phyloP scores from a whole-genome alignment of 2,113 vertebrate species.

The Coptodon bakossiorum region DNA sequence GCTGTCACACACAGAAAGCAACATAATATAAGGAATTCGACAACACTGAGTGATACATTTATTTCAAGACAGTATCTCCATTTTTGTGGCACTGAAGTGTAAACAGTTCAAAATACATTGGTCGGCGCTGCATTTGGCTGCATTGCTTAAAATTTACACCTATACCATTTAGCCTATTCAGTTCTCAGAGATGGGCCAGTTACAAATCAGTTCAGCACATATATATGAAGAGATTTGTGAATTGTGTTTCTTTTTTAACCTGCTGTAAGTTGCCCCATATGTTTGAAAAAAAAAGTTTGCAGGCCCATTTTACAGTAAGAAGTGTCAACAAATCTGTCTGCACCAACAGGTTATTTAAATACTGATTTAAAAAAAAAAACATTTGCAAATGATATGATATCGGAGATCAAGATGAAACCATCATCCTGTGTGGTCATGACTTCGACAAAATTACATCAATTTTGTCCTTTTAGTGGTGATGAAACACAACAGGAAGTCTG shows the following conservation, averaged over 20 bases:
- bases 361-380: neutral
- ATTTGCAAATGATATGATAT: neutral
- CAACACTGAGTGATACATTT: neutral
- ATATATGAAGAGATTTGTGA: neutral
- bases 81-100: neutral
- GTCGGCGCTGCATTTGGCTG: neutral
- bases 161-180: neutral
- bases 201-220: neutral
- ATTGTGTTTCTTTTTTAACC: neutral
- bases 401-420: neutral
- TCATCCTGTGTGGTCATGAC: neutral
- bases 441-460: neutral
- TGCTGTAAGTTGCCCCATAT: neutral
- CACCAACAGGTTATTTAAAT: neutral
- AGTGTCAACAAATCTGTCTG: neutral
- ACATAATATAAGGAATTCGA: neutral
- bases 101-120: neutral
- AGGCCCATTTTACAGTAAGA: neutral
- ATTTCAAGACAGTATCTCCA: neutral
- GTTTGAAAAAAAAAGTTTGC: neutral
- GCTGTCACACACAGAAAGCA: neutral
- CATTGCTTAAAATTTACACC: neutral
- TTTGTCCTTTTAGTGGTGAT: neutral
- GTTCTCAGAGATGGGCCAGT: neutral
- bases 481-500: neutral